Base-by-base conservation (phyloP, 2,113 vertebrate species). In the Corvus moneduloides region DNA sequence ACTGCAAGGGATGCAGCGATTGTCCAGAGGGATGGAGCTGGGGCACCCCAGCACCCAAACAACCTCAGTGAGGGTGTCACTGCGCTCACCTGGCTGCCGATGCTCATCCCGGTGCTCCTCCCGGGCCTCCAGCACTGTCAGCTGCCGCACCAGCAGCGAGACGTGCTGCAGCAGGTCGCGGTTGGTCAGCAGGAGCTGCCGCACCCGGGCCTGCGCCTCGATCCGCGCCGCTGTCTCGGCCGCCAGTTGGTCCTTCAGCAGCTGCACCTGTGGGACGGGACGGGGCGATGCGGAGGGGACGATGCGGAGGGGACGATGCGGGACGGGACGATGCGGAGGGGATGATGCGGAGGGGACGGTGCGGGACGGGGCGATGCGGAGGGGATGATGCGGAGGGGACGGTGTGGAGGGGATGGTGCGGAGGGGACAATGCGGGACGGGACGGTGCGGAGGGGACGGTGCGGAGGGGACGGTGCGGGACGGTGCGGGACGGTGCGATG, bases 111-210 rank as follows among this genome's bases (percentile, higher is more conserved):
- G 87, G 16, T 89, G 69, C 78, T 89, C 87, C 27, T 92, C 90
- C 64, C 91, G 96, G 67, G 94, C 92, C 93, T 99, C 98, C 92
- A 98, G 96, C 84, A 98, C 98, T 11, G 98, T 98, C 56, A 99
- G 98, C 94, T 99, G 98, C 94, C 98, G 97, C 94, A 99, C 98
- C n/a, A 98, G 98, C 94, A 98, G 84, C 7, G 98, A 97, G 92
- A 99, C 97, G 74, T 98, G 98, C 93, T 98, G 98, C 71, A 99
- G 98, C 82, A 99, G 91, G 90, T 99, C 98, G 2, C 98, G 92
- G 97, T 99, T 99, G 97, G 99, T 98, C 92, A 99, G 90, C 75
- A 99, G 98, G 59, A 99, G 98, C 97, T 99, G 98, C 96, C 98
- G 98, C 33, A 98, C 98, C 6, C 98, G 98, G 58, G 98, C 98